phyloP scores from a whole-genome alignment of 2,888 invertebrate species.

The Cyaniris semiargus region DNA sequence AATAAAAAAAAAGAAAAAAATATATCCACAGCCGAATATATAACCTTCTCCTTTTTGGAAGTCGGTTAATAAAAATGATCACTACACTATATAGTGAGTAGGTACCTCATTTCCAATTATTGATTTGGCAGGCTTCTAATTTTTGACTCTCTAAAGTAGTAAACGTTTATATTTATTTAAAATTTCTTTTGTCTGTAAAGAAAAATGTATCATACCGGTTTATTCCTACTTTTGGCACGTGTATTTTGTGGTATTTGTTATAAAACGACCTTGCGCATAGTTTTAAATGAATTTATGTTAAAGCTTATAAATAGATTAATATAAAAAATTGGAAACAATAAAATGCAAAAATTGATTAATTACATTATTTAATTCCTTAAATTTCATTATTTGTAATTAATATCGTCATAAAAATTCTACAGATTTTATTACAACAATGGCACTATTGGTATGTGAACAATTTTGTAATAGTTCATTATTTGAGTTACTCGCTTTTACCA shows the following conservation, averaged over 20 bases:
- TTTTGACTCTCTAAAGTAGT: too few relatives aligned
- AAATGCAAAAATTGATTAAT: neutral
- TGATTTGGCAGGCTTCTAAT: too few relatives aligned
- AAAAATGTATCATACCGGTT: too few relatives aligned
- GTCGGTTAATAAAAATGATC: too few relatives aligned
- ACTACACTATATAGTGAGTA: too few relatives aligned
- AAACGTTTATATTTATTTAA: too few relatives aligned
- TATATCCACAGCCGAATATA: too few relatives aligned
- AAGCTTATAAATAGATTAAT: neutral
- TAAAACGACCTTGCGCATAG: neutral
- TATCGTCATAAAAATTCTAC: conserved; percentile 10
- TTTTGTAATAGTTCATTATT: conserved; percentile 9
- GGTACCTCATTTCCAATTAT: too few relatives aligned
- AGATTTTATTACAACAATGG: conserved; percentile 3
- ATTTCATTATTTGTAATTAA: neutral
- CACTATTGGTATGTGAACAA: neutral
- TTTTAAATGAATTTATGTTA: neutral
- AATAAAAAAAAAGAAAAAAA: too few relatives aligned
- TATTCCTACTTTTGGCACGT: conserved; percentile 29
- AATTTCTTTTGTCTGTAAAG: too few relatives aligned
- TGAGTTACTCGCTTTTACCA: neutral
- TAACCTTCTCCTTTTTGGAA: too few relatives aligned
- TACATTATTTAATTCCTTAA: neutral
- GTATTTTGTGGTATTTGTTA: neutral
- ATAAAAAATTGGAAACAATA: neutral